These are phyloP conservation scores for Ceratina australensis DNA, from an alignment of 1,140 invertebrate species.

Conservation along the genomic window DNA sequence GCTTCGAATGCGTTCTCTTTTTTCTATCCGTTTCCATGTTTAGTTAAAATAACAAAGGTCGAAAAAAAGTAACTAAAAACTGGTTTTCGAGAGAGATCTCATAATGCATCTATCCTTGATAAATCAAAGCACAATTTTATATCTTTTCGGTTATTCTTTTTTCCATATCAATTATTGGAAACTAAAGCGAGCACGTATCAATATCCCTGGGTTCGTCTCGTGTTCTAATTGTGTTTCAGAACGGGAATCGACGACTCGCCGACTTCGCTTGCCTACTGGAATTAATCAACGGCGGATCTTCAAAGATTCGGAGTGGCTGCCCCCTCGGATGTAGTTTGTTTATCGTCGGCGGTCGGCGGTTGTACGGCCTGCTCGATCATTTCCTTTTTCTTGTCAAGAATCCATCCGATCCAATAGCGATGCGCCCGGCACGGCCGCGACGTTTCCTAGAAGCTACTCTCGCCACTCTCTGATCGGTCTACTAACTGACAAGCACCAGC, in stretches of 20 bases:
- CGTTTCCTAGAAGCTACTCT: conserved; percentile 69
- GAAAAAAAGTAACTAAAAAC: too few relatives aligned
- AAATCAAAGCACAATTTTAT: too few relatives aligned
- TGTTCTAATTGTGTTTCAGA: conserved; percentile 37
- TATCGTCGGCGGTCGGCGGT: conserved; percentile 67
- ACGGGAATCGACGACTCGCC: conserved; percentile 1
- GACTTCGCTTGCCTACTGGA: conserved; percentile 64
- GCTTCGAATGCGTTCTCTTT: not conserved
- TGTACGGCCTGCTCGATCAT: conserved; percentile 48
- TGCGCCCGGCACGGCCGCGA: conserved; percentile 11
- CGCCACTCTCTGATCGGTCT: conserved; percentile 63
- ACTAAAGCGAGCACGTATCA: conserved; percentile 13
- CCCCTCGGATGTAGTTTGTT: conserved; percentile 71
- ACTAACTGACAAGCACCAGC: conserved; percentile 70
- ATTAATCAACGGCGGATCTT: conserved; percentile 77
- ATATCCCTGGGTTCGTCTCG: not conserved
- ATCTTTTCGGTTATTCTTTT: too few relatives aligned
- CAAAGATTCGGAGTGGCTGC: conserved; percentile 70
- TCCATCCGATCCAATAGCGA: conserved; percentile 61
- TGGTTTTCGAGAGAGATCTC: too few relatives aligned
- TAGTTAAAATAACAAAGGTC: too few relatives aligned
- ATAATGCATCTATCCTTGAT: too few relatives aligned
- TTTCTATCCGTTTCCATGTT: too few relatives aligned
- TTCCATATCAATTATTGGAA: conserved; percentile 39
- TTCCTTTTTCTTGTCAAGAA: conserved; percentile 50